Evolutionary conservation across 2,113 vertebrate genomes (phyloP).

Genomic region (Microcebus jonahi): DNA sequence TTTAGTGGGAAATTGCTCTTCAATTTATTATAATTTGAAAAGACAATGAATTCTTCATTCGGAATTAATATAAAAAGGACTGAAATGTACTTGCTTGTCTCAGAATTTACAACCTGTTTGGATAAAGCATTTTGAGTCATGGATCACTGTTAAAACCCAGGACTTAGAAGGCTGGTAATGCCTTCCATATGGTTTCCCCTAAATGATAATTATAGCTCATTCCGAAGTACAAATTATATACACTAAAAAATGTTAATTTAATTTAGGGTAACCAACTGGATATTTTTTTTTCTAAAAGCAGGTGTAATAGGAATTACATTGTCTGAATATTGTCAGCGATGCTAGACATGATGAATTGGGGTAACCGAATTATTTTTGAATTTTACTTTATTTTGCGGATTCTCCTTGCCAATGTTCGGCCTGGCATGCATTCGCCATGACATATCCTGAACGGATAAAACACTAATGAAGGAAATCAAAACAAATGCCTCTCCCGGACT

Average conservation of each 20-base stretch:
- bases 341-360: slow-evolving; percentile 66
- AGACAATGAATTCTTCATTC: slow-evolving; percentile 79
- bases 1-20: slow-evolving; percentile 76
- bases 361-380: slow-evolving; percentile 72
- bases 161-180: slow-evolving; percentile 48
- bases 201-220: slow-evolving; percentile 72
- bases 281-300: slow-evolving; percentile 68
- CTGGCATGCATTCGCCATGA: slow-evolving; percentile 69
- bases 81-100: slow-evolving; percentile 64
- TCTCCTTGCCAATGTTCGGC: slow-evolving; percentile 58
- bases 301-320: slow-evolving; percentile 74
- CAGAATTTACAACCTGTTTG: slow-evolving; percentile 68
- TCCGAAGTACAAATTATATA: slow-evolving; percentile 74
- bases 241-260: slow-evolving; percentile 79
- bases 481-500: slow-evolving; percentile 76
- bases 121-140: slow-evolving; percentile 56
- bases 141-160: slow-evolving; percentile 18
- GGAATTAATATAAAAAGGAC: slow-evolving; percentile 58
- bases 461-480: slow-evolving; percentile 83
- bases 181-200: slow-evolving; percentile 73
- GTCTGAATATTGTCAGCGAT: slow-evolving; percentile 71
- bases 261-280: slow-evolving; percentile 70
- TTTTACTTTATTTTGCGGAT: slow-evolving; percentile 60
- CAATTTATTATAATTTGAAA: slow-evolving; percentile 79
- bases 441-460: slow-evolving; percentile 81